phyloP scores from a whole-genome alignment of 2,113 vertebrate species.

The Zeus faber region DNA sequence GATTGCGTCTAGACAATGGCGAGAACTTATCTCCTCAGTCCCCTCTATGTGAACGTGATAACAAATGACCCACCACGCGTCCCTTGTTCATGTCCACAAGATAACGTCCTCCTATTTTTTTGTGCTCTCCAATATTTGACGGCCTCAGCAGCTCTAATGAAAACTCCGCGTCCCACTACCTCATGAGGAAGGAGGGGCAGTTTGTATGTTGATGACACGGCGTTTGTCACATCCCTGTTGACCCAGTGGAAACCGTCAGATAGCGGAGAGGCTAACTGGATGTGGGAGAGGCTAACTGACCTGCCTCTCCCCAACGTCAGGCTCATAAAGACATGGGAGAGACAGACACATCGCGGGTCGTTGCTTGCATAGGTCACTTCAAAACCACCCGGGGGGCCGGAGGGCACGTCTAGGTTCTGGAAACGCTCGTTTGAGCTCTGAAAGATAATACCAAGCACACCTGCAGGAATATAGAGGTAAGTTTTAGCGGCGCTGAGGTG shows the following conservation, averaged over 20 bases:
- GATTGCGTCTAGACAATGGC: constrained; percentile 9
- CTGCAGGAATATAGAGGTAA: neutral
- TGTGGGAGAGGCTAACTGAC: neutral
- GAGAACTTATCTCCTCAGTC: neutral
- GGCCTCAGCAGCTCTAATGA: constrained; percentile 42
- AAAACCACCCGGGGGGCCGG: neutral
- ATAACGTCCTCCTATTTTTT: too few species aligned
- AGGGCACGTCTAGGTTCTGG: constrained; percentile 9
- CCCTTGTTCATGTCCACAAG: constrained; percentile 32
- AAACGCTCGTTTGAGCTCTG: neutral
- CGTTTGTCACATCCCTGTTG: constrained; percentile 55
- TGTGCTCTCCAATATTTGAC: constrained; percentile 27
- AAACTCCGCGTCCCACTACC: constrained; percentile 42
- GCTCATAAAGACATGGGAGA: constrained; percentile 21
- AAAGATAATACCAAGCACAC: neutral
- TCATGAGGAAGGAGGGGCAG: constrained; percentile 37
- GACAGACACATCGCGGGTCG: constrained; percentile 15
- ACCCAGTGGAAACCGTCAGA: constrained; percentile 49
- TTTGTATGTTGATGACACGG: constrained; percentile 60
- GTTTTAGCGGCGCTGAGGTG: too few species aligned
- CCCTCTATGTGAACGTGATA: constrained; percentile 11
- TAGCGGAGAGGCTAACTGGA: constrained; percentile 50
- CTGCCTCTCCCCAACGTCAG: constrained; percentile 35
- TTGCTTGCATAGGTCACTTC: neutral
- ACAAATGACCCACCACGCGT: neutral